Evolutionary conservation across 2,888 invertebrate genomes (phyloP).

Genomic region (Drosophila quasianomalipes): DNA sequence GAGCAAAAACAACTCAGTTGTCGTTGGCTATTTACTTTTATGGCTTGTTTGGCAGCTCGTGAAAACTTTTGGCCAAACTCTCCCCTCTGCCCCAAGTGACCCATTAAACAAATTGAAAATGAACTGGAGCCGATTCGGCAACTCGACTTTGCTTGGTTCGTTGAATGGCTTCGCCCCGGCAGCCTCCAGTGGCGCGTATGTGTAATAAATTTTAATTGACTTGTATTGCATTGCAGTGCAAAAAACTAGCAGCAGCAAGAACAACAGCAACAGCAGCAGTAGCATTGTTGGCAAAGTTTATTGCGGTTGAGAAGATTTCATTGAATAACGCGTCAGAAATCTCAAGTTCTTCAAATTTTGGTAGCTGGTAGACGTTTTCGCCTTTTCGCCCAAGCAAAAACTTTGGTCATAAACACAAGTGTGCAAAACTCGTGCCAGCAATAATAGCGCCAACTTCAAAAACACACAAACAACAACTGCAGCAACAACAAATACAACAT

Average conservation of each 20-base stretch:
- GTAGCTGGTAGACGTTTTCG: constrained; percentile 31
- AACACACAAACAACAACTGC: constrained; percentile 15
- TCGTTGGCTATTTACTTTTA: constrained; percentile 72
- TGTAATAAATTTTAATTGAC: constrained; percentile 80
- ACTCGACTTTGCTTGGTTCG: constrained; percentile 20
- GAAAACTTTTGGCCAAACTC: constrained; percentile 65
- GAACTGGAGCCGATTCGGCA: constrained; percentile 48
- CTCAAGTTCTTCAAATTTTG: constrained; percentile 48
- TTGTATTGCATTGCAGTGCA: constrained; percentile 67
- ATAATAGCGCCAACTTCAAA: constrained; percentile 26
- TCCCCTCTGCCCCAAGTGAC: constrained; percentile 65
- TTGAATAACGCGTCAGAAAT: constrained; percentile 61
- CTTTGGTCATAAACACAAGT: constrained; percentile 69
- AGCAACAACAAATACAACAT: constrained; percentile 25
- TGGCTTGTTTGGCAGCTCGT: constrained; percentile 74
- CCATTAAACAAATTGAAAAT: constrained; percentile 80
- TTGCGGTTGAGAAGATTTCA: constrained; percentile 53
- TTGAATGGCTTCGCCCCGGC: constrained; percentile 1
- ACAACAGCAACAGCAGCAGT: constrained; percentile 1
- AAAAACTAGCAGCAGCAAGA: constrained; percentile 16
- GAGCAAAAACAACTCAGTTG: constrained; percentile 9
- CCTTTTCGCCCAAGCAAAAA: constrained; percentile 49
- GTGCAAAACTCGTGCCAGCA: constrained; percentile 50
- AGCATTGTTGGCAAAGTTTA: constrained; percentile 50
- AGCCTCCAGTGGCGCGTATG: constrained; percentile 53